Evolutionary conservation across 2,113 vertebrate genomes (phyloP).

Genomic region (Scomber japonicus): DNA sequence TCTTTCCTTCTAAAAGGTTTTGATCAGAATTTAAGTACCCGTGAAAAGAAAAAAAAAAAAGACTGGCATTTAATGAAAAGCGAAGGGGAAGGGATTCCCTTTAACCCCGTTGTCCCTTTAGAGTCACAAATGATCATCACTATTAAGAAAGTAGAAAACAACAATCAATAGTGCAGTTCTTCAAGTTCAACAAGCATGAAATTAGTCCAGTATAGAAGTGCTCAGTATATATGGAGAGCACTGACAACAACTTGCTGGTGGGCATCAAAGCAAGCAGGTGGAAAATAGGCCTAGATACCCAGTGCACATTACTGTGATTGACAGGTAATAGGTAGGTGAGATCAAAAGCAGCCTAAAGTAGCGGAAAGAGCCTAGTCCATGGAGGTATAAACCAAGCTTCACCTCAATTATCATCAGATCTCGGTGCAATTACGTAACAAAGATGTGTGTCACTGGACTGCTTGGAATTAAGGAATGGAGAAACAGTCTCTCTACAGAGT

Average conservation of each 20-base stretch:
- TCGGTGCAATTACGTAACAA: conserved; percentile 37
- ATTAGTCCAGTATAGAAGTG: conserved; percentile 70
- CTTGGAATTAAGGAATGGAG: conserved; percentile 15
- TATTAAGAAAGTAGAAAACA: conserved; percentile 71
- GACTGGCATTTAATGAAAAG: conserved; percentile 47
- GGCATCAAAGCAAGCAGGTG: conserved; percentile 70
- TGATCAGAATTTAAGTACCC: conserved; percentile 59
- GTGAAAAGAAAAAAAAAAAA: conserved; percentile 55
- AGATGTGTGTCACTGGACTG: conserved; percentile 7
- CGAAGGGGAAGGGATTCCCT: neutral
- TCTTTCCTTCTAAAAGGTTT: conserved; percentile 41
- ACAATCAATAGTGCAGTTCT: conserved; percentile 74
- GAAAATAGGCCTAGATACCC: conserved; percentile 73
- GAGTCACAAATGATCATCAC: conserved; percentile 63
- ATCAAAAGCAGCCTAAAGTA: conserved; percentile 52
- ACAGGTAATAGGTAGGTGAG: conserved; percentile 67
- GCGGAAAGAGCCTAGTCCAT: conserved; percentile 34
- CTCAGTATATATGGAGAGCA: conserved; percentile 42
- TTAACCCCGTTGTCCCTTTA: conserved; percentile 31
- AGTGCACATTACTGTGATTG: conserved; percentile 73
- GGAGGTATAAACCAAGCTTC: conserved; percentile 33
- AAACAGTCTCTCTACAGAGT: conserved; percentile 21
- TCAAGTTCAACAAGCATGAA: conserved; percentile 81
- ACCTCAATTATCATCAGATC: conserved; percentile 46
- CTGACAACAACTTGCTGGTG: conserved; percentile 61